Percentiles rank a stretch among this genome's conserved stretches.
Conservation (phyloP, 1,140 invertebrate species). For the Caerostris extrusa region DNA sequence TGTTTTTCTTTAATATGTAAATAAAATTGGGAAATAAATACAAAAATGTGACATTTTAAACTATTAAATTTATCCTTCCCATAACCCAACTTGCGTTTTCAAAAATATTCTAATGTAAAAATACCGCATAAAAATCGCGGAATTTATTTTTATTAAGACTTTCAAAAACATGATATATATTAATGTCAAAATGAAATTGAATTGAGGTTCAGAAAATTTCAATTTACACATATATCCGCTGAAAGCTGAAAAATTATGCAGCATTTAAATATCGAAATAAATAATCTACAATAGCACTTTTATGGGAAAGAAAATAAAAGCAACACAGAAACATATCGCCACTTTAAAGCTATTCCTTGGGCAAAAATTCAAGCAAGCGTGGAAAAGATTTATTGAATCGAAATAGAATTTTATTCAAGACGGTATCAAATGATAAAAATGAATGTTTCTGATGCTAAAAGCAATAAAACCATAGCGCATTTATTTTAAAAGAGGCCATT, state of each 20-base stretch:
- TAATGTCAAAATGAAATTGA: neutral
- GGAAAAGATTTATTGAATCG: conserved; percentile 21
- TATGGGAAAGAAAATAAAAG: neutral
- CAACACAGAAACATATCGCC: no score
- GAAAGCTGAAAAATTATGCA: neutral
- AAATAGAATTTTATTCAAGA: conserved; percentile 36
- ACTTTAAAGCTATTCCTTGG: neutral
- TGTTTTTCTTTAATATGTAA: no score
- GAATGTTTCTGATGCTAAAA: conserved; percentile 4
- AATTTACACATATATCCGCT: neutral
- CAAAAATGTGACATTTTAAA: no score
- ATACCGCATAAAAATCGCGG: neutral
- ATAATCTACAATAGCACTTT: neutral
- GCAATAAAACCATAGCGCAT: neutral
- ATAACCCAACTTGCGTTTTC: no score
- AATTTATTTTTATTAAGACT: neutral
- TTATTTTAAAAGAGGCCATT: conserved; percentile 2
- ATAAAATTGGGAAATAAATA: no score
- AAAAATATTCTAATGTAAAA: neutral
- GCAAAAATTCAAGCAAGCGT: conserved; percentile 4
- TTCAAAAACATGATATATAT: neutral
- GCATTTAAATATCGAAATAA: conserved; percentile 35
- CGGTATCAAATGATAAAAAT: conserved; percentile 18
- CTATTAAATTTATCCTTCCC: no score
- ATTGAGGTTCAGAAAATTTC: neutral